Percentiles rank a stretch among this genome's conserved stretches.
These are phyloP conservation scores for Condylura cristata DNA, from an alignment of 2,113 vertebrate species.

Conservation along the genomic window DNA sequence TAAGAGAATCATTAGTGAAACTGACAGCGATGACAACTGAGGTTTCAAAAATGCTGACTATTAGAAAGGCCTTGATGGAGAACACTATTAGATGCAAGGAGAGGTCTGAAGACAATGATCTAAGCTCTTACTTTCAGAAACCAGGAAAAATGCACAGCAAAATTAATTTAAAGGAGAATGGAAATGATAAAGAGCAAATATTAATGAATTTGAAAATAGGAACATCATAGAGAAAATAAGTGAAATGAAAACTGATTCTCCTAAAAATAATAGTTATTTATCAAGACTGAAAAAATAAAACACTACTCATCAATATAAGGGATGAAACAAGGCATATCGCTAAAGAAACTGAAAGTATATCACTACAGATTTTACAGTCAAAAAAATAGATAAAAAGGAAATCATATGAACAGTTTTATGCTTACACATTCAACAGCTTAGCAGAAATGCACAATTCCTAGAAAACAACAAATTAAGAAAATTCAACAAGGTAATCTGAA, in stretches of 20 bases:
- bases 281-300: constrained; percentile 30
- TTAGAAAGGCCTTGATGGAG: background rate
- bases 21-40: constrained; percentile 6
- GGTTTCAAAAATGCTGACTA: background rate
- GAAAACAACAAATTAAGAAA: background rate
- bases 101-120: constrained; percentile 19
- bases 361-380: background rate
- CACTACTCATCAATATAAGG: constrained; percentile 8
- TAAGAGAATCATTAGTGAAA: constrained; percentile 33
- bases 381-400: constrained; percentile 26
- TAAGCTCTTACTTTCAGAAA: constrained; percentile 28
- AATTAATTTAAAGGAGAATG: background rate
- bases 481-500: constrained; percentile 5
- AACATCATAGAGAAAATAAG: constrained; percentile 4
- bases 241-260: constrained; percentile 28
- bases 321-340: background rate
- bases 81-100: constrained; percentile 24
- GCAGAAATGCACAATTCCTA: background rate
- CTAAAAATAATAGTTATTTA: constrained; percentile 36
- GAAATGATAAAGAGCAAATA: constrained; percentile 35
- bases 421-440: constrained; percentile 29
- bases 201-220: constrained; percentile 2
- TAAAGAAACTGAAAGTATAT: background rate
- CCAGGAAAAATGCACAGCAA: background rate
- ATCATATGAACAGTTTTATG: background rate